Evolutionary conservation across 2,797 vertebrate species (phyloP), one percentile per base, ranked within the genome.

Genomic region (Valencia hispanica): DNA sequence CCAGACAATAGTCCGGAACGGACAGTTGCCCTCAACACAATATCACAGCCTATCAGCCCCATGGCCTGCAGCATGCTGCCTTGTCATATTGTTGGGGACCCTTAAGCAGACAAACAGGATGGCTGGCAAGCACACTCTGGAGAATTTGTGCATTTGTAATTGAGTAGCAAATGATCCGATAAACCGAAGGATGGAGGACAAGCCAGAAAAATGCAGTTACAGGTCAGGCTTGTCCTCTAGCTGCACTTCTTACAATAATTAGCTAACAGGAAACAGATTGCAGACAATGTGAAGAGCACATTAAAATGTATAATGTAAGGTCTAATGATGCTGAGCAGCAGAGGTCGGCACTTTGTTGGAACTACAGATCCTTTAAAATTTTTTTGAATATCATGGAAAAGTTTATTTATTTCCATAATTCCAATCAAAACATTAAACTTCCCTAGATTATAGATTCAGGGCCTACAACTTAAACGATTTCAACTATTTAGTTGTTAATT

Each of bases 1-100:
- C 86, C 91, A 93, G 85, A 95, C 94, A 96, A 96, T 95, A 91
- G 91, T 78, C 70, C 79, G 81, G 81, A 82, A 81, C 72, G 80
- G 87, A 91, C 89, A 90, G 88, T 92, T 89, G 75, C 78, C 77
- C 83, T 72, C 74, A n/a, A 74, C 76, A 84, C 84, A 90, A 84
- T 90, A 84, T 86, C 11, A 1, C 71, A 59, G 74, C 80, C 85
- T 65, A 79, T 86, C 72, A 81, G 86, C 75, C 84, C 84, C 80
- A 77, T 86, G 86, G 87, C 82, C 84, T 4, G 20, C n/a, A 8
- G 86, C 84, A 91, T 82, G 84, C 75, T 43, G 84, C 90, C 91
- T 83, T 87, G 89, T 89, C 89, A 82, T 68, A 1, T 63, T 0
- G 78, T 83, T 77, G 75, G 76, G 86, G 72, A 80, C 88, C 90